phyloP scores from a whole-genome alignment of 2,113 vertebrate genomes.

The Eurypyga helias region DNA sequence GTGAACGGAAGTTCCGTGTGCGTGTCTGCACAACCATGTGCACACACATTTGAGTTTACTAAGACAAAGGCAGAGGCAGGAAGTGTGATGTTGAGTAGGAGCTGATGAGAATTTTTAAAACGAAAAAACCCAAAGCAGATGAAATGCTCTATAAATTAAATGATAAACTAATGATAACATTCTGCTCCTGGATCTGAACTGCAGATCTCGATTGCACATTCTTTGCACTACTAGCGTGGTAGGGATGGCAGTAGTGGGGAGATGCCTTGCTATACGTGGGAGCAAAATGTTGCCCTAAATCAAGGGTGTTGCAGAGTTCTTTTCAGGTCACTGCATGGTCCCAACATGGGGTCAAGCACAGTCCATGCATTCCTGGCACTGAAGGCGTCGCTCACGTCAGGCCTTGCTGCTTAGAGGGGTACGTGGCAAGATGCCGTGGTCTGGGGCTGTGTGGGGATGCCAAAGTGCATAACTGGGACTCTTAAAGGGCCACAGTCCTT shows the following conservation, averaged over 20 bases:
- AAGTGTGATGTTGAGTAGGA: not conserved
- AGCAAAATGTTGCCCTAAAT: not conserved
- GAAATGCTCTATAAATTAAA: conserved; percentile 9
- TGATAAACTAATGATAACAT: conserved; percentile 27
- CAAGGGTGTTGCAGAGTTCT: not conserved
- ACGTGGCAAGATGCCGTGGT: not conserved
- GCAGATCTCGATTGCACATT: not conserved
- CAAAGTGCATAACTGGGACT: conserved; percentile 4
- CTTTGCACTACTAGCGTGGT: not conserved
- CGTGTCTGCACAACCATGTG: not conserved
- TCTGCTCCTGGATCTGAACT: not conserved
- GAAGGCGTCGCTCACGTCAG: not conserved
- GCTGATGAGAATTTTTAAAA: not conserved
- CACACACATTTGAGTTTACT: not conserved
- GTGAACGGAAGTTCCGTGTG: not conserved
- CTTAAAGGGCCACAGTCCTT: not conserved
- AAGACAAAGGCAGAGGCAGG: not conserved
- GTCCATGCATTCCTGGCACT: fast-evolving
- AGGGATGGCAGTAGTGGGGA: not conserved
- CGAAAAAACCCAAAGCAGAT: not conserved
- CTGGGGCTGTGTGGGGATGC: not conserved
- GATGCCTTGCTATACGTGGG: not conserved
- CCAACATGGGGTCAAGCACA: not conserved
- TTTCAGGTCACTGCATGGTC: not conserved
- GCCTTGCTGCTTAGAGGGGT: not conserved